phyloP scores from a whole-genome alignment of 2,888 invertebrate species.

The Tachina fera region DNA sequence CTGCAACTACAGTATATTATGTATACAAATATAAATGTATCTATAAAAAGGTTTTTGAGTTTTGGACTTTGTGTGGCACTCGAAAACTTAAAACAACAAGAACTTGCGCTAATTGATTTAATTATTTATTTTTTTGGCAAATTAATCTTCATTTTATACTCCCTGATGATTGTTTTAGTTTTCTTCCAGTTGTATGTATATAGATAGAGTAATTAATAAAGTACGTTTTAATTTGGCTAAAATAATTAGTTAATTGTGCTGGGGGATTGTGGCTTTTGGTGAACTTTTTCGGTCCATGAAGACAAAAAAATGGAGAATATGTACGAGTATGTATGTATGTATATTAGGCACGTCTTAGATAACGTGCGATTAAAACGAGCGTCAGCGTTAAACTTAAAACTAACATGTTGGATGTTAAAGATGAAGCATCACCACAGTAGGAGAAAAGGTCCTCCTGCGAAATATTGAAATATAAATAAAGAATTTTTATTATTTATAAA shows the following conservation, averaged over 20 bases:
- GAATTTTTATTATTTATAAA: not conserved
- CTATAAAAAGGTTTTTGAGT: conserved; percentile 54
- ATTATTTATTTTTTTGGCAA: conserved; percentile 51
- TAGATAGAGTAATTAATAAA: not conserved
- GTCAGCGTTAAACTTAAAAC: conserved; percentile 72
- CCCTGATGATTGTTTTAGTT: conserved; percentile 69
- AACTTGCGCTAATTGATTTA: conserved; percentile 45
- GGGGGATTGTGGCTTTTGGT: conserved; percentile 12
- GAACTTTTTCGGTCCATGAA: conserved; percentile 7
- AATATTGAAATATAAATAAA: not conserved
- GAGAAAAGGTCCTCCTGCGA: conserved; percentile 79
- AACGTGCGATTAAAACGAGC: conserved; percentile 77
- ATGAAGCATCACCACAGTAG: conserved; percentile 81
- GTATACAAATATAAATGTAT: conserved; percentile 47
- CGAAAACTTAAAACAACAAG: conserved; percentile 54
- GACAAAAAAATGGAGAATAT: conserved; percentile 13
- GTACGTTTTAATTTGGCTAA: conserved; percentile 37
- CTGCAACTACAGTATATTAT: conserved; percentile 58
- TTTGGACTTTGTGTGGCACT: conserved; percentile 58
- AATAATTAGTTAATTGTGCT: conserved; percentile 48
- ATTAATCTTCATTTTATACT: conserved; percentile 59
- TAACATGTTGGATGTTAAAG: conserved; percentile 73
- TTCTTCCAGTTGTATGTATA: conserved; percentile 24
- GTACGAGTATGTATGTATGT: not conserved
- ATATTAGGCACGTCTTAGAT: conserved; percentile 74